A percentile compares a stretch with the other conserved stretches of the same genome.
These are phyloP conservation scores for Heliconius aoede DNA, from an alignment of 2,888 invertebrate genomes.

Conservation along the genomic window DNA sequence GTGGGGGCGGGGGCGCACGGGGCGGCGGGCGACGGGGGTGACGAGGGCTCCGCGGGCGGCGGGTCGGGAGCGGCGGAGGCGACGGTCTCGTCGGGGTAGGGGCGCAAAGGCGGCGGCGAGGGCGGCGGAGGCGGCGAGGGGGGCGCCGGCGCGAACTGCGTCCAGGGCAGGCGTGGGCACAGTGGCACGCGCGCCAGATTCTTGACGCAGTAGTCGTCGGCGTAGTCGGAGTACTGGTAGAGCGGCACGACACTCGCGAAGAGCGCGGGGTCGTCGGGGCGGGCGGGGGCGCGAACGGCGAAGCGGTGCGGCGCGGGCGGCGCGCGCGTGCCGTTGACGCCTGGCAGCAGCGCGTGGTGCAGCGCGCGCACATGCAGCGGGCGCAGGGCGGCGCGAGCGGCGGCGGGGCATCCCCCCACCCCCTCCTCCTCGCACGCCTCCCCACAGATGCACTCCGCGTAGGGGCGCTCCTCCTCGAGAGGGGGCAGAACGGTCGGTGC, in stretches of 20 bases:
- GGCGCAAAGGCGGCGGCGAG: conserved; percentile 51
- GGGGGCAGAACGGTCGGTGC: conserved; percentile 54
- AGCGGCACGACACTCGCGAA: conserved; percentile 75
- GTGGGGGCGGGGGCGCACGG: conserved; percentile 33
- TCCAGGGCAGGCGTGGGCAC: conserved; percentile 67
- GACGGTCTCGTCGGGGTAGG: conserved; percentile 50
- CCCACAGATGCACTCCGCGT: conserved; percentile 66
- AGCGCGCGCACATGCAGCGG: conserved; percentile 81
- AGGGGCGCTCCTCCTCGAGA: conserved; percentile 66
- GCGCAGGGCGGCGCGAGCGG: conserved; percentile 64
- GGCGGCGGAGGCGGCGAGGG: conserved; percentile 62
- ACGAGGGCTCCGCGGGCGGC: conserved; percentile 46
- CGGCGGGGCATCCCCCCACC: conserved; percentile 67
- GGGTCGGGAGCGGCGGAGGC: conserved; percentile 44
- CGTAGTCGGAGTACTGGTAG: conserved; percentile 79
- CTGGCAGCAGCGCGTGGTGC: conserved; percentile 81
- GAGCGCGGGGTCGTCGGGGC: conserved; percentile 63
- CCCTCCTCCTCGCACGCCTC: conserved; percentile 45
- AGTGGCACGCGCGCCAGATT: conserved; percentile 70
- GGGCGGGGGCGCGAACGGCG: conserved; percentile 68
- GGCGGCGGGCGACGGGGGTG: conserved; percentile 48
- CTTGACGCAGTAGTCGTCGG: conserved; percentile 76
- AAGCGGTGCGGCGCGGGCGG: conserved; percentile 67
- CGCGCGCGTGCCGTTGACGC: conserved; percentile 85
- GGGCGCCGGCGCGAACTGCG: conserved; percentile 73